phyloP scores from a whole-genome alignment of 2,888 invertebrate species.

The Rhogogaster chlorosoma region DNA sequence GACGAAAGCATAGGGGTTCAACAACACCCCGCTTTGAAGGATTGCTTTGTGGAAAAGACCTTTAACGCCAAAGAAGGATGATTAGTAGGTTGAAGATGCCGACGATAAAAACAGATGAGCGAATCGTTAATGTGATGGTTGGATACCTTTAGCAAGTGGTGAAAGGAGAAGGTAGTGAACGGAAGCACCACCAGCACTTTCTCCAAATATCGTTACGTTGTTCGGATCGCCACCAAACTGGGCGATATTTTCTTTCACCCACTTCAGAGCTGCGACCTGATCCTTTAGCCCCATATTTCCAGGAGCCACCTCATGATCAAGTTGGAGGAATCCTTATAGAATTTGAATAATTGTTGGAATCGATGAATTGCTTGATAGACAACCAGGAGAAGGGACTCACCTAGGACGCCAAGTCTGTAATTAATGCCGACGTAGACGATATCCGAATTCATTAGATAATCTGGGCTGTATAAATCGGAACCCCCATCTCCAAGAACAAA shows the following conservation, averaged over 20 bases:
- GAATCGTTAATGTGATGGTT: not conserved
- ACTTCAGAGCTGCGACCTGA: slow-evolving; percentile 65
- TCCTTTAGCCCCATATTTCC: slow-evolving; percentile 72
- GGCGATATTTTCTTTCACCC: slow-evolving; percentile 68
- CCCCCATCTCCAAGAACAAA: slow-evolving; percentile 62
- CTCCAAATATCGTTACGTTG: slow-evolving; percentile 69
- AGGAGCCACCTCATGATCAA: slow-evolving; percentile 64
- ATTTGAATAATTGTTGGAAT: slow-evolving; percentile 21
- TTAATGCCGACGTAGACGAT: slow-evolving; percentile 63
- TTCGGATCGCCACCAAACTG: slow-evolving; percentile 68
- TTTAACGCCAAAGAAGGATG: slow-evolving; percentile 50
- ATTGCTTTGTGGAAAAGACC: slow-evolving; percentile 70
- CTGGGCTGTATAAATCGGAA: slow-evolving; percentile 55
- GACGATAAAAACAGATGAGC: not conserved
- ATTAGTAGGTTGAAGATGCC: not conserved
- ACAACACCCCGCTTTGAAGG: slow-evolving; percentile 64
- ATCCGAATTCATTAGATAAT: slow-evolving; percentile 62
- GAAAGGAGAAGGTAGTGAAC: slow-evolving; percentile 64
- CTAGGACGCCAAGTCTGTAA: slow-evolving; percentile 65
- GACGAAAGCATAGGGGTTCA: slow-evolving; percentile 58
- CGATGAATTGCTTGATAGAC: not conserved
- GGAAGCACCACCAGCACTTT: slow-evolving; percentile 63
- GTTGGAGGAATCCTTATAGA: slow-evolving; percentile 68
- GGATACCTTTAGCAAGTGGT: slow-evolving; percentile 65
- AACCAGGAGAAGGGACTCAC: slow-evolving; percentile 54